Evolutionary conservation across 2,888 invertebrate genomes (phyloP).

Genomic region (Aporophyla nigra): DNA sequence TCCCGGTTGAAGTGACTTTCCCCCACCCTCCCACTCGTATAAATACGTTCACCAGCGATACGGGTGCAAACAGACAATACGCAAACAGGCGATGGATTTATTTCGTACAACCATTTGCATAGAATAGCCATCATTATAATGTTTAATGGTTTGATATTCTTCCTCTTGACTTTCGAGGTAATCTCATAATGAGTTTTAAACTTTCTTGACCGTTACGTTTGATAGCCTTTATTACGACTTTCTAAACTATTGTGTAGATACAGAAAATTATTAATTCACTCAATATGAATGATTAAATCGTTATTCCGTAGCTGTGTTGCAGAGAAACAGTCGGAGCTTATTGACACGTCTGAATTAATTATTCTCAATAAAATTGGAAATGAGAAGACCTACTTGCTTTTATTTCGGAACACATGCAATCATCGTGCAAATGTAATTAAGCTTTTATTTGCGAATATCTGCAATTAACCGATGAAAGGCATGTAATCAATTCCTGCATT

Average conservation of each 20-base stretch:
- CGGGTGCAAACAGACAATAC: conserved; percentile 40
- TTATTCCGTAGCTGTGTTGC: not conserved
- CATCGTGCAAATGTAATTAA: conserved; percentile 10
- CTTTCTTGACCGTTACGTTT: conserved; percentile 26
- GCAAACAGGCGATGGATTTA: conserved; percentile 36
- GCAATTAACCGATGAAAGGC: conserved; percentile 22
- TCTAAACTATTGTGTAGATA: conserved; percentile 11
- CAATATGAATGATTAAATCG: not conserved
- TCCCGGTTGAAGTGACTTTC: conserved; percentile 25
- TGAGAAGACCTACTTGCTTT: not conserved
- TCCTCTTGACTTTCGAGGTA: conserved; percentile 13
- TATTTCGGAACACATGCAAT: not conserved
- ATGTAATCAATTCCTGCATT: conserved; percentile 2
- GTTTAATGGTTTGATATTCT: conserved; percentile 25
- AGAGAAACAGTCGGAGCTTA: not conserved
- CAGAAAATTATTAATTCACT: conserved; percentile 9
- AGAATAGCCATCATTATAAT: conserved; percentile 19
- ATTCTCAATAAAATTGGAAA: not conserved
- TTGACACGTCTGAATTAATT: not conserved
- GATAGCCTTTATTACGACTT: conserved; percentile 33
- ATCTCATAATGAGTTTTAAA: conserved; percentile 15
- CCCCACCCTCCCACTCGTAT: not conserved
- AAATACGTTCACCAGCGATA: conserved; percentile 35
- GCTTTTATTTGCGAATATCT: conserved; percentile 18
- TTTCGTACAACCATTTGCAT: conserved; percentile 34